These are phyloP conservation scores for Orthosia gracilis DNA, from an alignment of 2,888 invertebrate genomes.

Conservation along the genomic window DNA sequence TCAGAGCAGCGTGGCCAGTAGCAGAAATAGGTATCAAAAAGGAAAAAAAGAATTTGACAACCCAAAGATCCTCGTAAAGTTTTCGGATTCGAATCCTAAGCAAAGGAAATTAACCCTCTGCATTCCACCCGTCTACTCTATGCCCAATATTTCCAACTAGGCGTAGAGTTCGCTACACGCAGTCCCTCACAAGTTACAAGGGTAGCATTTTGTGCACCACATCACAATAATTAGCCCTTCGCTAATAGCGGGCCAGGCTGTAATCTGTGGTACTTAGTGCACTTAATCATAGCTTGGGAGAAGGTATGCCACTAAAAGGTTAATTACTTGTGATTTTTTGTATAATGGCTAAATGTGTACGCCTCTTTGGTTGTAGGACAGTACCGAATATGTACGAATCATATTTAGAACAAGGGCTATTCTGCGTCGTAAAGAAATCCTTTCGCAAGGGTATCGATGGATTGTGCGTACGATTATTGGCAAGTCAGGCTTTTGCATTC, in stretches of 20 bases:
- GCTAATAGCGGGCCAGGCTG: constrained; percentile 74
- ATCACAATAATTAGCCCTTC: constrained; percentile 84
- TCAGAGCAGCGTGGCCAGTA: too few species aligned
- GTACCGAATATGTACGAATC: not conserved
- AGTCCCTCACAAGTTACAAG: constrained; percentile 74
- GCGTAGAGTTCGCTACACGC: constrained; percentile 69
- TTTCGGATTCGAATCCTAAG: not conserved
- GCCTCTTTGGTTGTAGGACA: not conserved
- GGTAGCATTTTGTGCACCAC: constrained; percentile 80
- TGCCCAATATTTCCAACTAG: constrained; percentile 72
- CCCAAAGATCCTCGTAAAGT: not conserved
- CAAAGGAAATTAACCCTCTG: constrained; percentile 12
- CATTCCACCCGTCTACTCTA: constrained; percentile 36
- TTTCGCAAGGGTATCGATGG: not conserved
- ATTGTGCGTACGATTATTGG: not conserved
- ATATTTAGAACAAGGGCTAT: too few species aligned
- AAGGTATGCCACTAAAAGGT: constrained; percentile 30
- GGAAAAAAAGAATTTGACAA: too few species aligned
- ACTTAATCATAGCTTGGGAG: constrained; percentile 70
- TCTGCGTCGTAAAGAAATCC: not conserved
- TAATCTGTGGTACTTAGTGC: constrained; percentile 77
- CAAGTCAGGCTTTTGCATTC: not conserved
- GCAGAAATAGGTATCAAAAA: too few species aligned
- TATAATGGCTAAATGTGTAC: not conserved
- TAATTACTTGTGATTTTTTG: constrained; percentile 26